These are phyloP conservation scores for Brachionus asplanchnoidis DNA, from an alignment of 1,140 invertebrate genomes.

Conservation along the genomic window DNA sequence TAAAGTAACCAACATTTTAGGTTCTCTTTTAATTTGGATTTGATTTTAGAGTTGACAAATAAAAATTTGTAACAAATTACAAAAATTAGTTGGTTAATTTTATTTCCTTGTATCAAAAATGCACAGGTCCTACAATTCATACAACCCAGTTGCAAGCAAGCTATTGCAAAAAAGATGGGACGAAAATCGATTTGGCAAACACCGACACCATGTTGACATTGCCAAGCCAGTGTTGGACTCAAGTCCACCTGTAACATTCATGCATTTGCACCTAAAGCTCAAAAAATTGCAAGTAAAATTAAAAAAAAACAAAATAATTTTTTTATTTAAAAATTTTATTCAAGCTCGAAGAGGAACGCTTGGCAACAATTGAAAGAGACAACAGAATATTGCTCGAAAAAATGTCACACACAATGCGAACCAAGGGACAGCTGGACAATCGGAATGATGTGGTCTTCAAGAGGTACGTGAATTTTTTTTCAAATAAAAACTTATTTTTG, in stretches of 20 bases:
- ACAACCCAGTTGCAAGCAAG: slow-evolving; percentile 52
- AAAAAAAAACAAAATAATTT: not conserved
- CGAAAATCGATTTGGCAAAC: slow-evolving; percentile 52
- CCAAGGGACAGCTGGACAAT: slow-evolving; percentile 52
- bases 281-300: slow-evolving; percentile 56
- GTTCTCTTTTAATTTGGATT: slow-evolving; percentile 4
- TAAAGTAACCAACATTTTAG: slow-evolving; percentile 12
- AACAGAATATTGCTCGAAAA: slow-evolving; percentile 55
- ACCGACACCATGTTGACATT: slow-evolving; percentile 46
- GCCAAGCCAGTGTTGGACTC: slow-evolving; percentile 53
- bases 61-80: not conserved
- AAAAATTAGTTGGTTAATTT: not conserved
- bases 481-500: not conserved
- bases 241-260: slow-evolving; percentile 54
- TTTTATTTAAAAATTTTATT: slow-evolving; percentile 15
- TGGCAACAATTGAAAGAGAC: slow-evolving; percentile 55
- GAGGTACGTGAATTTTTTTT: slow-evolving; percentile 46
- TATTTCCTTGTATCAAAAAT: slow-evolving; percentile 44
- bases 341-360: slow-evolving; percentile 54
- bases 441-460: slow-evolving; percentile 53
- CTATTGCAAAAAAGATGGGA: slow-evolving; percentile 55
- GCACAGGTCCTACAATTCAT: slow-evolving; percentile 53
- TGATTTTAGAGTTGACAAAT: not conserved
- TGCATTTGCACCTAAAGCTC: slow-evolving; percentile 57
- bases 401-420: slow-evolving; percentile 56